These are phyloP conservation scores for Aromia moschata DNA, from an alignment of 2,888 invertebrate species.

Conservation along the genomic window DNA sequence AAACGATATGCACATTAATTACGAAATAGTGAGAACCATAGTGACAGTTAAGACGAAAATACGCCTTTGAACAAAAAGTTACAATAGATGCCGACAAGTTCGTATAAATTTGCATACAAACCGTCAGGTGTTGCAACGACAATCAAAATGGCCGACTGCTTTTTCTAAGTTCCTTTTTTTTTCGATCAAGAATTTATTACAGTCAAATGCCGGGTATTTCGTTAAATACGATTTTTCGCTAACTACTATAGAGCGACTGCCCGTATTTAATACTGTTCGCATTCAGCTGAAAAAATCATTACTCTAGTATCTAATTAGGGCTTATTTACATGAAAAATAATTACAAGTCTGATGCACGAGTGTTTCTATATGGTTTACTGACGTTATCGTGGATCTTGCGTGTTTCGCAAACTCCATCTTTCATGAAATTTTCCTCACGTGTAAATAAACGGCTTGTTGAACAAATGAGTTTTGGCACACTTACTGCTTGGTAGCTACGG, in stretches of 20 bases:
- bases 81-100: no score
- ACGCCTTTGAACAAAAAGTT: no score
- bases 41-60: no score
- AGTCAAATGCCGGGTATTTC: background rate
- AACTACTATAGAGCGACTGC: conserved; percentile 17
- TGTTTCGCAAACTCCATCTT: conserved; percentile 31
- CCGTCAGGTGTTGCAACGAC: no score
- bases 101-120: no score
- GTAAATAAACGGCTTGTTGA: conserved; percentile 1
- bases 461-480: no score
- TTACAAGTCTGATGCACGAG: conserved; percentile 41
- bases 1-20: no score
- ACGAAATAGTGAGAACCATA: no score
- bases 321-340: conserved; percentile 48
- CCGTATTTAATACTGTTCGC: conserved; percentile 14
- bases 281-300: conserved; percentile 33
- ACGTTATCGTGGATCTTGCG: conserved; percentile 41
- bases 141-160: no score
- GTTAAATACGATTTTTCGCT: background rate
- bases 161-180: background rate
- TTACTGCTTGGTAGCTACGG: no score
- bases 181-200: background rate
- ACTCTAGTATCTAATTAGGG: conserved; percentile 37
- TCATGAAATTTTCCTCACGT: conserved; percentile 15
- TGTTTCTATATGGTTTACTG: conserved; percentile 34